Percentiles rank a stretch among this genome's conserved stretches.
Evolutionary conservation across 2,113 vertebrate species (phyloP).

Genomic region (Paradisaea rubra): DNA sequence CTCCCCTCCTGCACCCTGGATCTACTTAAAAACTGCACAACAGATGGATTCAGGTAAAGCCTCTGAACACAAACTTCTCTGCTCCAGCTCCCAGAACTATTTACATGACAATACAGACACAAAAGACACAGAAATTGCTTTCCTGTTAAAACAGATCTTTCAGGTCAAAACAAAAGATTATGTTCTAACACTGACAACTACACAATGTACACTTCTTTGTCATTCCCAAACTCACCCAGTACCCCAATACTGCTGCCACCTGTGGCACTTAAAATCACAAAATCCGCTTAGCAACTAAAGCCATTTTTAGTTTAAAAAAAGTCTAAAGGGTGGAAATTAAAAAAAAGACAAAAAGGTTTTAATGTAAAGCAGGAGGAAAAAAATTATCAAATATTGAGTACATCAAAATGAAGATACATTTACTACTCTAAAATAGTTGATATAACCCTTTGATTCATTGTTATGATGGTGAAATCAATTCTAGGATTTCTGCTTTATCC

Average conservation of each 20-base stretch:
- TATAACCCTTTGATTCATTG: not conserved
- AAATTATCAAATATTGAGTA: not conserved
- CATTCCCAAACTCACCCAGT: not conserved
- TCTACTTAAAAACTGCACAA: not conserved
- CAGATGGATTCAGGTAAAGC: not conserved
- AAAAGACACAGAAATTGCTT: not conserved
- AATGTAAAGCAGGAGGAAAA: not conserved
- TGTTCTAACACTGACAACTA: rapidly evolving
- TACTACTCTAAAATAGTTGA: not conserved
- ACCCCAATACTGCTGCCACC: not conserved
- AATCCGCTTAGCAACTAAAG: not conserved
- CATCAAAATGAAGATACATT: not conserved
- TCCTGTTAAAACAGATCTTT: not conserved
- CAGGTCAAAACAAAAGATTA: not conserved
- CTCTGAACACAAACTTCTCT: not conserved
- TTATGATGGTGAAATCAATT: not conserved
- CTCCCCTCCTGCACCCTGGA: not conserved
- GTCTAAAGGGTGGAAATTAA: rapidly evolving
- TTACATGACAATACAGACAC: not conserved
- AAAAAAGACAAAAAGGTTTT: not conserved
- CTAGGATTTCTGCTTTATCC: not conserved
- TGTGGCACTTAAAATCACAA: not conserved
- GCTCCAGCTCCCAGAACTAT: not conserved
- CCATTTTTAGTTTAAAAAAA: not conserved
- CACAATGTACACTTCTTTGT: not conserved